A percentile compares a stretch with the other conserved stretches of the same genome.
Conservation (phyloP, 2,113 vertebrate genomes). For the Lanius ludovicianus region DNA sequence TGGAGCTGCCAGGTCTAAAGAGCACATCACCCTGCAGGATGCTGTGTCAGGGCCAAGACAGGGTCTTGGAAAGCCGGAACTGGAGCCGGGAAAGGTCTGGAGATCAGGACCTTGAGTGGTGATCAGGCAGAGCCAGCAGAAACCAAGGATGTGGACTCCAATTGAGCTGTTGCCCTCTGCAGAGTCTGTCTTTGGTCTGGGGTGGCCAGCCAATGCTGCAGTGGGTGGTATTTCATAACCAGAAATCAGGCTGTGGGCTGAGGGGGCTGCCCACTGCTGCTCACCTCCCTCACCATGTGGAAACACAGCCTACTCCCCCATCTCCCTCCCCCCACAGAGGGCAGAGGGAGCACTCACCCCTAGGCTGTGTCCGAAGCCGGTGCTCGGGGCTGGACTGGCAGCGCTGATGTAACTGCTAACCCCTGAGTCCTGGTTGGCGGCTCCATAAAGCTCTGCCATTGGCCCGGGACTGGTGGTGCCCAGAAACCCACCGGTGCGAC, state of each 20-base stretch:
- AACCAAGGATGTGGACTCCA: neutral
- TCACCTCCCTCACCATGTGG: neutral
- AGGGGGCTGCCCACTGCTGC: neutral
- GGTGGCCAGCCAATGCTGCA: neutral
- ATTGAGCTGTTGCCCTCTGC: neutral
- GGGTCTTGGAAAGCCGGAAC: neutral
- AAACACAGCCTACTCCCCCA: neutral
- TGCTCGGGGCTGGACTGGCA: conserved; percentile 94
- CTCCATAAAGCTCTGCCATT: conserved; percentile 96
- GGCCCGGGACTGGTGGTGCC: conserved; percentile 97
- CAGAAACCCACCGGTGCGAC: conserved; percentile 94
- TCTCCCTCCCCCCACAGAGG: neutral
- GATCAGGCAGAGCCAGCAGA: neutral
- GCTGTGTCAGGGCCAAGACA: fast-evolving
- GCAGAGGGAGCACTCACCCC: conserved; percentile 83
- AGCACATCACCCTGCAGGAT: neutral
- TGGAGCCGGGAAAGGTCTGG: neutral
- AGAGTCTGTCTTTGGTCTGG: fast-evolving
- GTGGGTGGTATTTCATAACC: neutral
- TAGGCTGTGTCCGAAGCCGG: conserved; percentile 95
- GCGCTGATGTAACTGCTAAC: conserved; percentile 99
- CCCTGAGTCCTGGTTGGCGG: conserved; percentile 94
- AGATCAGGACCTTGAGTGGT: neutral
- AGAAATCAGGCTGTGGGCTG: neutral
- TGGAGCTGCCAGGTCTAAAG: neutral